Base-by-base conservation (phyloP, 2,113 vertebrate species). In the Scophthalmus maximus region DNA sequence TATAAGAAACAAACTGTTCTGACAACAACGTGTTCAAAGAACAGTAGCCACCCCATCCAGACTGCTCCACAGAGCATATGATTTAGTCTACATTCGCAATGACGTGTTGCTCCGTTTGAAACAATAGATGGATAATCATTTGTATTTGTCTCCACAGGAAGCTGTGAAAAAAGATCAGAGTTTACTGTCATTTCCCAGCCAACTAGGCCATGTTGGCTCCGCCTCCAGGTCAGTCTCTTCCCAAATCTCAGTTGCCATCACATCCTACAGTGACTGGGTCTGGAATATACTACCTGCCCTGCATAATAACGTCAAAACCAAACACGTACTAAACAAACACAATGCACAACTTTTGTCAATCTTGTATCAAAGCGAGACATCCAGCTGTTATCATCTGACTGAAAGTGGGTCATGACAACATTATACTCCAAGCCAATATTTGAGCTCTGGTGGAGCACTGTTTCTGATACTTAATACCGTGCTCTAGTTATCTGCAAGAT, bases 101-200 rank as follows among this genome's bases (percentile, higher is more conserved):
- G 26, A 73, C 14, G 11, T 66, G 70, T 63, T 60, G 60, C 40
- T 76, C 75, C 38, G 68, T 81, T 59, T 60, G 29, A 87, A 81
- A 92, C 90, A 87, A 90, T 90, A 52, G 81, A 73, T 85, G 68
- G 50, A 86, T 84, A 91, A 87, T 78, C 69, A 83, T 71, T 87
- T 84, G 76, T 83, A 57, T 86, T 85, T 76, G 62, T 82, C 85
- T 86, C 83, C 70, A 29, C 88, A 95, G 94, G 94, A 94, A 90
- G 94, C 91, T 72, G 91, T 94, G 79, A 95, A 95, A 87, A 94
- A 94, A 78, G 92, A 95, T 74, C 89, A 93, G 87, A 91, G 91
- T 82, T 88, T 94, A 76, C 89, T 95, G 62, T 93, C 92, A 40
- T 94, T 95, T 88, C 88, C 92, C 60, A 91, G 92, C 90, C 93